Base-by-base conservation (phyloP, 2,113 vertebrate species). In the Beaufortia kweichowensis region DNA sequence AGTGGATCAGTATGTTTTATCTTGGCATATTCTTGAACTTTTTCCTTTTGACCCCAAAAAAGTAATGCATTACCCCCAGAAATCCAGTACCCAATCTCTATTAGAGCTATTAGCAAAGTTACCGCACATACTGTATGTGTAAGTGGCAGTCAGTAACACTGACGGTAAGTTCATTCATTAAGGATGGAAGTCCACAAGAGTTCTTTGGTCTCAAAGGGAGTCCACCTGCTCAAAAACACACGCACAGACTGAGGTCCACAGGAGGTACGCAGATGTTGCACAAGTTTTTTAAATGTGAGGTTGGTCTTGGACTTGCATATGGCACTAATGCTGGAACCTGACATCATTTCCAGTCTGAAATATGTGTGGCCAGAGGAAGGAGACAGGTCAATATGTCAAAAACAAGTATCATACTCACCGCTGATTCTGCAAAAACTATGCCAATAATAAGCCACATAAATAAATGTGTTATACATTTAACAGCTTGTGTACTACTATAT, bases 181-280 rank as follows among this genome's bases (percentile, higher is more conserved):
- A 53, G 66, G 15, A 61, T 60, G 63, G 24, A 57, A 63, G 53
- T 69, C 43, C 50, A 53, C 33, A 56, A 9, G 11, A 56, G 19
- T 74, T 79, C 35, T 81, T 76, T 43, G 53, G 26, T 73, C 64
- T 79, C 56, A 41, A 64, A 29, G 69, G 77, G 69, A 50, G 77
- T 66, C 68, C 84, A 84, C 85, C 82, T 87, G 84, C 53, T 21
- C 12, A 72, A 69, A 55, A 41, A 77, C 75, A 82, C 84, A 87
- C 81, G 41, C 79, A 83, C 59, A 86, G 81, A 73, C 82, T 71
- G 53, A 84, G 81, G 75, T 84, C 84, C 88, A 87, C 91, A 91
- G 89, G 90, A 90, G 92, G 90, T 89, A 71, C 80, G 77, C 92
- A 93, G 89, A 92, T 93, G 91, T 93, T 89, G 87, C 75, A 64